A percentile compares a stretch with the other conserved stretches of the same genome.
These are phyloP conservation scores for Phorcus lineatus DNA, from an alignment of 2,888 invertebrate species.

Conservation along the genomic window DNA sequence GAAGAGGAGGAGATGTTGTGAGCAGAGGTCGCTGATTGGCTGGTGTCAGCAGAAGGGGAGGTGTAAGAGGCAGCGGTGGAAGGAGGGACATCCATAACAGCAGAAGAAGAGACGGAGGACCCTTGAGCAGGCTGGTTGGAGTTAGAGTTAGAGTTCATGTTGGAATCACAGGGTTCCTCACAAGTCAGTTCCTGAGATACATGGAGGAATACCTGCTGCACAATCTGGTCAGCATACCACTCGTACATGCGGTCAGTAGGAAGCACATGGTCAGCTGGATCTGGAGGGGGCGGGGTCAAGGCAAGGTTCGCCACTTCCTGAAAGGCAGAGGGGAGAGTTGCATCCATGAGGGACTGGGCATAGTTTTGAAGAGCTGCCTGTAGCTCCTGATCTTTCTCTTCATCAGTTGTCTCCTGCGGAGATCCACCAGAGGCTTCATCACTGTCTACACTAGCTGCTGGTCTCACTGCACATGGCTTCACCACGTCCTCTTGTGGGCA, in stretches of 20 bases:
- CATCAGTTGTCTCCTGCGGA: not conserved
- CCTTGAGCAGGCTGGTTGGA: not conserved
- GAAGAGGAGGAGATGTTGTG: slow-evolving; percentile 3
- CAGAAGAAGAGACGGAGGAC: not conserved
- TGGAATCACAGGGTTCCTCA: not conserved
- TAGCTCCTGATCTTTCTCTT: not conserved
- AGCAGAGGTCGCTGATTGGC: not conserved
- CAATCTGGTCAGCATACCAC: slow-evolving; percentile 45
- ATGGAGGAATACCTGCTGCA: slow-evolving; percentile 41
- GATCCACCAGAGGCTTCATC: not conserved
- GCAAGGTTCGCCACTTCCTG: slow-evolving; percentile 20
- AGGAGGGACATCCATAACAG: not conserved
- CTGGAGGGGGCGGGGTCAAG: not conserved
- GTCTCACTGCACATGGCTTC: not conserved
- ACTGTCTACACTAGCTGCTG: not conserved
- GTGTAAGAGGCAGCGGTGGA: not conserved
- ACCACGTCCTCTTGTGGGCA: not conserved
- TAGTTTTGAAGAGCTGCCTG: not conserved
- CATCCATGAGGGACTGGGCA: slow-evolving; percentile 11
- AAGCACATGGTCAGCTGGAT: not conserved
- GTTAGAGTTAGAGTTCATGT: not conserved
- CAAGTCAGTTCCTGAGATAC: slow-evolving; percentile 33
- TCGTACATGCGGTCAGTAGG: slow-evolving; percentile 39
- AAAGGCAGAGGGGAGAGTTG: slow-evolving; percentile 11
- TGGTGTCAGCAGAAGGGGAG: not conserved